Evolutionary conservation across 2,888 invertebrate genomes (phyloP).

Genomic region (Trichogramma evanescens): DNA sequence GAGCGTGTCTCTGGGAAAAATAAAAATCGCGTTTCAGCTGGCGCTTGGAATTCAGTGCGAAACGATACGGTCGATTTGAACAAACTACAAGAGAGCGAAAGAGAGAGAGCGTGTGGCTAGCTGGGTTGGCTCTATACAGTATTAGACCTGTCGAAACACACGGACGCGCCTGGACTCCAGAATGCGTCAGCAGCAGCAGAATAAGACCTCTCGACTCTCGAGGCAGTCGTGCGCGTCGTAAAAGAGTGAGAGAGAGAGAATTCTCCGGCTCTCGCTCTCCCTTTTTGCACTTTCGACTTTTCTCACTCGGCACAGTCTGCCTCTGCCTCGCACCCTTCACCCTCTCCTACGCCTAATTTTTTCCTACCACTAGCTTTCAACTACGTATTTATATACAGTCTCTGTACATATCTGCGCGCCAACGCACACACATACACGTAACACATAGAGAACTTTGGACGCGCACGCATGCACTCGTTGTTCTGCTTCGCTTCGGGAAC

Average conservation of each 20-base stretch:
- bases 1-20: too few species aligned
- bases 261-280: too few species aligned
- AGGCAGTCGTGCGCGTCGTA: constrained; percentile 13
- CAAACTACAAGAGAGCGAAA: not conserved
- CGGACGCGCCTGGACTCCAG: not conserved
- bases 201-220: not conserved
- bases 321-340: not conserved
- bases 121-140: not conserved
- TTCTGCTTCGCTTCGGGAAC: too few species aligned
- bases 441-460: too few species aligned
- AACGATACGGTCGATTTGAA: constrained; percentile 7
- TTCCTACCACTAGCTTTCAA: not conserved
- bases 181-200: not conserved
- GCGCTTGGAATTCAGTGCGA: constrained; percentile 8
- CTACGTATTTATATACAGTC: not conserved
- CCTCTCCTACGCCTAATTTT: not conserved
- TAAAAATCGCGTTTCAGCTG: too few species aligned
- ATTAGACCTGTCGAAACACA: not conserved
- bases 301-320: not conserved
- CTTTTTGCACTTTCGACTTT: too few species aligned
- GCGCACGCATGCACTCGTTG: too few species aligned
- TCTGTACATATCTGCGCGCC: not conserved
- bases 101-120: not conserved
- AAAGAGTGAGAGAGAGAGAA: constrained; percentile 5
- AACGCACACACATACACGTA: too few species aligned